Evolutionary conservation across 2,113 vertebrate species (phyloP).

Genomic region (Clarias gariepinus): DNA sequence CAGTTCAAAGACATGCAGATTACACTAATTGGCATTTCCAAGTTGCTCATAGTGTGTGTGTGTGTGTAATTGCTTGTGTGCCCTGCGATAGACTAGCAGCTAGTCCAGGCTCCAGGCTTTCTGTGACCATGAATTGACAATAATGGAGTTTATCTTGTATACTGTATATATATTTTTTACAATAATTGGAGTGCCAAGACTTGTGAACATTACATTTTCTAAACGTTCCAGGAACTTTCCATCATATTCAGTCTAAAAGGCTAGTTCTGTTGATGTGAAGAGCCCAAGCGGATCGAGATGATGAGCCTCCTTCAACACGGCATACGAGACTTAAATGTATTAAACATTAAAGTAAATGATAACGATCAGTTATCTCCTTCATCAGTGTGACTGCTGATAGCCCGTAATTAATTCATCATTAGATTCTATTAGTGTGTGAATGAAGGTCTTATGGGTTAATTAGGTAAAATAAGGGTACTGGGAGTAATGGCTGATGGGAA

Average conservation of each 20-base stretch:
- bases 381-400: slow-evolving; percentile 70
- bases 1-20: too few species aligned
- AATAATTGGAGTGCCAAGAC: not conserved
- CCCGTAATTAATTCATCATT: slow-evolving; percentile 74
- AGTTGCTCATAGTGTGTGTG: too few species aligned
- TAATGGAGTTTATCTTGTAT: too few species aligned
- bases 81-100: too few species aligned
- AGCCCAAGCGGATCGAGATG: not conserved
- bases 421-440: slow-evolving; percentile 71
- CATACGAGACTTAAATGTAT: slow-evolving; percentile 58
- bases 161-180: too few species aligned
- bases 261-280: not conserved
- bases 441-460: slow-evolving; percentile 76
- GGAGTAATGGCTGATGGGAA: not conserved
- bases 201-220: not conserved
- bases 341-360: slow-evolving; percentile 59
- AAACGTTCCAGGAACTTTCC: not conserved
- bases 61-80: too few species aligned
- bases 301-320: slow-evolving; percentile 31
- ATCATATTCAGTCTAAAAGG: not conserved
- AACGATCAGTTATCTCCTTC: slow-evolving; percentile 68
- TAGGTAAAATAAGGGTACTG: slow-evolving; percentile 58
- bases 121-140: too few species aligned
- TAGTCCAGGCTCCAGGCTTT: too few species aligned
- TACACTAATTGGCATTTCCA: too few species aligned